Conservation (phyloP, 2,797 vertebrate genomes). For the Clarias pachynema region DNA sequence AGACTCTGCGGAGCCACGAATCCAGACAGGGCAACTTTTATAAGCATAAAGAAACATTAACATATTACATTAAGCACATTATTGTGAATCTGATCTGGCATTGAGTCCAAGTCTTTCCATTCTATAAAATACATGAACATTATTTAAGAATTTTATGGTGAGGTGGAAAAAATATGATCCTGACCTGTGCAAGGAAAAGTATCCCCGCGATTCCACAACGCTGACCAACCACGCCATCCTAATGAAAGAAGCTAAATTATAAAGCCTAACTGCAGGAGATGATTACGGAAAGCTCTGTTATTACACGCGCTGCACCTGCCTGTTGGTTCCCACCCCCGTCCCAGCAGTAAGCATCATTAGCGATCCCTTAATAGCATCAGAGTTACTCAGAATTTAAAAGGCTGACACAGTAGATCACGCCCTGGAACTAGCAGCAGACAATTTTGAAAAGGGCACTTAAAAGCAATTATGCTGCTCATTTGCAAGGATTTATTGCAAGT, state of each 20-base stretch:
- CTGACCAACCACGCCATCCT: neutral
- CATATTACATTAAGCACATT: neutral
- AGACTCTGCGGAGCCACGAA: no score
- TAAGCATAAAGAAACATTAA: neutral
- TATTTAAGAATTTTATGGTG: neutral
- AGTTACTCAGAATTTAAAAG: conserved; percentile 32
- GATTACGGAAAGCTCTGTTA: conserved; percentile 25
- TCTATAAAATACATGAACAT: neutral
- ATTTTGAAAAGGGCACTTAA: conserved; percentile 52
- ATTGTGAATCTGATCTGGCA: neutral
- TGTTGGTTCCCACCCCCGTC: conserved; percentile 3
- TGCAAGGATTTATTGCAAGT: conserved; percentile 56
- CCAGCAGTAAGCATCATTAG: conserved; percentile 39
- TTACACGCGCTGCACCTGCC: conserved; percentile 17
- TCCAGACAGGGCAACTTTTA: no score
- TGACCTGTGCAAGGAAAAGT: neutral
- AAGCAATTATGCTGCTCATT: conserved; percentile 56
- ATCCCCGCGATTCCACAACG: neutral
- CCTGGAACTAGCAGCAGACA: conserved; percentile 32
- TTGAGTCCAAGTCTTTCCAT: neutral
- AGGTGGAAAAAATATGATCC: neutral
- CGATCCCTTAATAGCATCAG: conserved; percentile 36
- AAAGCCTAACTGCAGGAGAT: conserved; percentile 25
- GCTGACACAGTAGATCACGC: conserved; percentile 47
- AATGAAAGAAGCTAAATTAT: conserved; percentile 33